Percentiles rank a stretch among this genome's conserved stretches.
Evolutionary conservation across 2,113 vertebrate species (phyloP).

Genomic region (Poeciliopsis prolifica): DNA sequence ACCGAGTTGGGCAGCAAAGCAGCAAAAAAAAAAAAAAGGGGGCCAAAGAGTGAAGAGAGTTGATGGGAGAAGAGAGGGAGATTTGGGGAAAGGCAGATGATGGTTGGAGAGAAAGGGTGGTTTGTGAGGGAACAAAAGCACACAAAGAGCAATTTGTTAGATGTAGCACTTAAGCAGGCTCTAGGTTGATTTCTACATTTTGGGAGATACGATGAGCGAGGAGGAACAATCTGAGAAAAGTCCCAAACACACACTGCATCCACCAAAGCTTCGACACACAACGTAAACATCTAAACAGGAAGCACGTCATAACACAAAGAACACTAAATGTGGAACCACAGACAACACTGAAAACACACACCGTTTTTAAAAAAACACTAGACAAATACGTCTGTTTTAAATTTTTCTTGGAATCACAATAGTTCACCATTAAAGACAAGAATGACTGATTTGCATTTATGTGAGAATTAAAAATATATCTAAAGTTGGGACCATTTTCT

Average conservation of each 20-base stretch:
- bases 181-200: slow-evolving; percentile 51
- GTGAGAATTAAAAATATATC: not conserved
- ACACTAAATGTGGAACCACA: slow-evolving; percentile 21
- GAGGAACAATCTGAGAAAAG: slow-evolving; percentile 19
- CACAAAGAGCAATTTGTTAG: slow-evolving; percentile 70
- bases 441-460: not conserved
- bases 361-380: slow-evolving; percentile 45
- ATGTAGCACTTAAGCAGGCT: slow-evolving; percentile 41
- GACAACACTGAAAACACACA: slow-evolving; percentile 39
- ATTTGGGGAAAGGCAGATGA: slow-evolving; percentile 19
- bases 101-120: slow-evolving; percentile 29
- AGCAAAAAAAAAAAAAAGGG: slow-evolving; percentile 55
- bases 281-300: slow-evolving; percentile 28
- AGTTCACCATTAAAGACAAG: not conserved
- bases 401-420: no score
- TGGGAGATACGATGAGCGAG: slow-evolving; percentile 30
- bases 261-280: slow-evolving; percentile 36
- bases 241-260: slow-evolving; percentile 9
- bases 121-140: slow-evolving; percentile 58
- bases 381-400: not conserved
- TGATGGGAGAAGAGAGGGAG: no score
- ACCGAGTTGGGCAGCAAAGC: slow-evolving; percentile 71
- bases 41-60: not conserved
- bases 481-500: not conserved
- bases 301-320: slow-evolving; percentile 34